These are phyloP conservation scores for Phymastichus coffea DNA, from an alignment of 1,140 invertebrate species.

Conservation along the genomic window DNA sequence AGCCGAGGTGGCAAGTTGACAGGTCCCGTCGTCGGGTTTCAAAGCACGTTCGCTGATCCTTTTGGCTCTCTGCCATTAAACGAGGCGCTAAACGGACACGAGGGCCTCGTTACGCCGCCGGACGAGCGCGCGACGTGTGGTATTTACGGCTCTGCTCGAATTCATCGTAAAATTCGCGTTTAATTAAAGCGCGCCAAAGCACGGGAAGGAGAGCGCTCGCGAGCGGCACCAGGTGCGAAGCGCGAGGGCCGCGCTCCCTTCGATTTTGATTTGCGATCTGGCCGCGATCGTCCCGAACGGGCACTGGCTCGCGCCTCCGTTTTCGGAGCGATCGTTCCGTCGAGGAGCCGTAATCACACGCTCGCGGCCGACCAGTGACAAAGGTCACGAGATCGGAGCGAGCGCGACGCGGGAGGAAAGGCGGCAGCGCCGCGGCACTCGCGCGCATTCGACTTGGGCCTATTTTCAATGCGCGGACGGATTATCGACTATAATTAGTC, in stretches of 20 bases:
- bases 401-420: too few species aligned
- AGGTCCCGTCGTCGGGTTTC: not conserved
- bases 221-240: conserved; percentile 23
- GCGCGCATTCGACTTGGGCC: too few species aligned
- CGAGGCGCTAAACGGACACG: conserved; percentile 3
- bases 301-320: conserved; percentile 19
- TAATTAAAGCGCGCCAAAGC: conserved; percentile 42
- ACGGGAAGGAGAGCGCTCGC: too few species aligned
- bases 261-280: not conserved
- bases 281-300: not conserved
- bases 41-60: not conserved
- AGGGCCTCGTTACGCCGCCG: conserved; percentile 3
- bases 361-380: too few species aligned
- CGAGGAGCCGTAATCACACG: too few species aligned
- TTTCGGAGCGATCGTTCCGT: too few species aligned
- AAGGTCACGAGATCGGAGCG: too few species aligned
- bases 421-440: too few species aligned
- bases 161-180: conserved; percentile 34
- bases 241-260: not conserved
- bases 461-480: too few species aligned
- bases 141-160: conserved; percentile 28
- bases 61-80: not conserved
- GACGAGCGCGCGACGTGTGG: not conserved
- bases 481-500: conserved; percentile 39
- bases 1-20: too few species aligned